These are phyloP conservation scores for Dysdera silvatica DNA, from an alignment of 1,140 invertebrate species.

Conservation along the genomic window DNA sequence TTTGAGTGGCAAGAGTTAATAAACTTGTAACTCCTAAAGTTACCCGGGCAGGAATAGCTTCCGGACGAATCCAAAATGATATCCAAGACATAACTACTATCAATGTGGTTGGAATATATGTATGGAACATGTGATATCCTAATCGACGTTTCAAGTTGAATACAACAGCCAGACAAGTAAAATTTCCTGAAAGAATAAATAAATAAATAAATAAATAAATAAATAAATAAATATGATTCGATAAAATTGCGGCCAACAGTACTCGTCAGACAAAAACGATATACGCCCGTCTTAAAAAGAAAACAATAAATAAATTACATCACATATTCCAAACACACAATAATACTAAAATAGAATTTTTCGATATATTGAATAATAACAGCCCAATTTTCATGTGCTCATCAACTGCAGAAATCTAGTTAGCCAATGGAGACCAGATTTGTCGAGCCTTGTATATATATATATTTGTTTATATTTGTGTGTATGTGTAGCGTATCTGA, in stretches of 20 bases:
- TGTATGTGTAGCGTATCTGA: no score
- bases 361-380: background rate
- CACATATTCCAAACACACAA: background rate
- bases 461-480: no score
- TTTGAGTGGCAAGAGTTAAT: slow-evolving; percentile 72
- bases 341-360: background rate
- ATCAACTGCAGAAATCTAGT: no score
- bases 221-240: background rate
- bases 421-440: no score
- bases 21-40: slow-evolving; percentile 56
- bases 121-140: slow-evolving; percentile 54
- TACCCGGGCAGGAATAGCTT: slow-evolving; percentile 55
- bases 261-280: no score
- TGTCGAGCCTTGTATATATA: no score
- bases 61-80: slow-evolving; percentile 58
- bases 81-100: slow-evolving; percentile 62
- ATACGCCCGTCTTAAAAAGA: no score
- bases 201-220: background rate
- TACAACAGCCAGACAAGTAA: slow-evolving; percentile 77
- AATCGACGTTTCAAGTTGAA: slow-evolving; percentile 73
- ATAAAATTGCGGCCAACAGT: background rate
- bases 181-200: slow-evolving; percentile 57
- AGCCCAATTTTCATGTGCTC: no score
- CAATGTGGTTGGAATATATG: slow-evolving; percentile 56
- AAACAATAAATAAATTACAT: background rate